Evolutionary conservation across 2,888 invertebrate species (phyloP).

Genomic region (Folsomia manolachei): DNA sequence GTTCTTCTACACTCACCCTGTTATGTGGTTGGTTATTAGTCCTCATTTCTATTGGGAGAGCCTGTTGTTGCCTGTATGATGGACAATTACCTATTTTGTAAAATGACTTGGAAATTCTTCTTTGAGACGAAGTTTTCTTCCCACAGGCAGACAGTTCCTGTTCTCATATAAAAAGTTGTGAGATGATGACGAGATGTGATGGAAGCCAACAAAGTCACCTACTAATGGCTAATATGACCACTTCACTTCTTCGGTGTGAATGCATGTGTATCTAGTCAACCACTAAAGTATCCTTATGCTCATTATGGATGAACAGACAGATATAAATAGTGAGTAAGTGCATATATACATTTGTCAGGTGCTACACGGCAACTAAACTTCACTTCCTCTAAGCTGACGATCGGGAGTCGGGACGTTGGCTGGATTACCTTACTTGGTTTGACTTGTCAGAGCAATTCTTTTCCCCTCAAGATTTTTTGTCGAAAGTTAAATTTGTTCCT

Average conservation of each 20-base stretch:
- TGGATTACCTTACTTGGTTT: not conserved
- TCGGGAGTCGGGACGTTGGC: too few relatives aligned
- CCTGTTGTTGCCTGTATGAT: too few relatives aligned
- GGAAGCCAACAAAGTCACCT: not conserved
- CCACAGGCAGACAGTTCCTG: conserved; percentile 1
- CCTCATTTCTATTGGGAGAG: conserved; percentile 38
- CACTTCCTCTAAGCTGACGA: not conserved
- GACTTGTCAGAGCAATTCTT: not conserved
- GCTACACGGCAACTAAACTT: not conserved
- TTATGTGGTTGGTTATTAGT: conserved; percentile 41
- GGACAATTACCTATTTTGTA: conserved; percentile 46
- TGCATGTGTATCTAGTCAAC: not conserved
- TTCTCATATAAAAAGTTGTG: not conserved
- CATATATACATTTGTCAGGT: not conserved
- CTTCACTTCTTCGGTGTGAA: not conserved
- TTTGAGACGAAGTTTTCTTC: conserved; percentile 10
- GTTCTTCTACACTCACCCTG: too few relatives aligned
- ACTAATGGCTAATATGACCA: conserved; percentile 1
- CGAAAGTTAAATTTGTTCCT: not conserved
- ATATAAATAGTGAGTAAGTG: not conserved
- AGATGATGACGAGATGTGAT: not conserved
- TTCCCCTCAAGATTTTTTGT: conserved; percentile 17
- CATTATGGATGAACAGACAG: not conserved
- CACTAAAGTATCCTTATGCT: not conserved
- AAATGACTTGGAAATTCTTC: conserved; percentile 44